Conservation (phyloP, 2,888 invertebrate species). For the Dicranocentrus wangi region DNA sequence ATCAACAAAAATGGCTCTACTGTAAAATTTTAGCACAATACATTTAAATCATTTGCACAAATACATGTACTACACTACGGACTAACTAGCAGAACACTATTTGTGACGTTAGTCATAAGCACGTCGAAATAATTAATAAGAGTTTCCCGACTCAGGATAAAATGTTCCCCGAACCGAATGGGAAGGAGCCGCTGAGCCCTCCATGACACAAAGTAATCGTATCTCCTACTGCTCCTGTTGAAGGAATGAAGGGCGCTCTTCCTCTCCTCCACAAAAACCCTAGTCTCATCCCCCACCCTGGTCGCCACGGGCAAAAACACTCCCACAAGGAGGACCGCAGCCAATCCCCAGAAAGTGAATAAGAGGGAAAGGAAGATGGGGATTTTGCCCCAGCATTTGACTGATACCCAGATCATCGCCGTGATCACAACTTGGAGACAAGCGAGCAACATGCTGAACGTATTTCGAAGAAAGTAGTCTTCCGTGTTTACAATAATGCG, state of each 20-base stretch:
- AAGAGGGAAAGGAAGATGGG: constrained; percentile 18
- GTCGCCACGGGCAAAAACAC: neutral
- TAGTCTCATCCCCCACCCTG: constrained; percentile 3
- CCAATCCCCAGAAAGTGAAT: neutral
- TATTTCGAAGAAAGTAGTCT: neutral
- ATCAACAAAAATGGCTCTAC: too few relatives aligned
- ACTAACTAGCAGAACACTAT: neutral
- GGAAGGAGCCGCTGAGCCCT: constrained; percentile 3
- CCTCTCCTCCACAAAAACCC: neutral
- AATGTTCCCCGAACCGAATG: neutral
- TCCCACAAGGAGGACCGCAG: neutral
- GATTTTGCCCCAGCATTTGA: constrained; percentile 14
- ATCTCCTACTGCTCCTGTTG: neutral
- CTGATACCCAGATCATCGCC: neutral
- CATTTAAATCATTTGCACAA: too few relatives aligned
- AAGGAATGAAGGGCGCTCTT: neutral
- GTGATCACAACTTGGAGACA: constrained; percentile 7
- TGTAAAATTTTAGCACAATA: too few relatives aligned
- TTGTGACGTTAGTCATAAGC: neutral
- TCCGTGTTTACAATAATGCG: constrained; percentile 13
- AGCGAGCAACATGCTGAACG: neutral
- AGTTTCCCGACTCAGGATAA: neutral
- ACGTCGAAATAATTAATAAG: neutral
- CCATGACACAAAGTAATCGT: neutral
- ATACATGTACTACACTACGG: too few relatives aligned